A percentile compares a stretch with the other conserved stretches of the same genome.
Evolutionary conservation across 2,888 invertebrate species (phyloP).

Genomic region (Caenorhabditis sp.): DNA sequence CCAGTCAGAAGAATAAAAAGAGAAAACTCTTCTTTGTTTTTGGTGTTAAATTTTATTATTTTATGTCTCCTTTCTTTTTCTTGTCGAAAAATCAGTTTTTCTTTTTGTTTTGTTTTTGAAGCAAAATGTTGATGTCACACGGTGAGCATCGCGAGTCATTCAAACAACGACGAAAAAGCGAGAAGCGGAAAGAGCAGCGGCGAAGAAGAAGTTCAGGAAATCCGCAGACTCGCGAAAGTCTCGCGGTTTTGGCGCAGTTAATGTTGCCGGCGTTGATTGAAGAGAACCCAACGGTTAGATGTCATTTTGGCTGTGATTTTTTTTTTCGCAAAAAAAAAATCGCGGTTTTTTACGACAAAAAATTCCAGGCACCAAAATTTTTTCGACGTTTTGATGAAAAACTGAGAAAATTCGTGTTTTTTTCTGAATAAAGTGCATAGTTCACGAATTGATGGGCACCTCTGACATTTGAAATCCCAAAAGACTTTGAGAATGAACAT

Average conservation of each 20-base stretch:
- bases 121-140: constrained; percentile 28
- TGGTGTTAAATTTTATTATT: not conserved
- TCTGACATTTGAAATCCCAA: not conserved
- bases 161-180: constrained; percentile 23
- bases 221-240: constrained; percentile 40
- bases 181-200: constrained; percentile 8
- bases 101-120: constrained; percentile 4
- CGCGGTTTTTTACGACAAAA: too few relatives aligned
- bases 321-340: too few relatives aligned
- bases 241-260: constrained; percentile 43
- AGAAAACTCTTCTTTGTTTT: constrained; percentile 7
- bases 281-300: constrained; percentile 10
- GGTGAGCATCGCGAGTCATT: constrained; percentile 32
- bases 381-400: too few relatives aligned
- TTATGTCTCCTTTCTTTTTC: not conserved
- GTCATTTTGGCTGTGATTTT: not conserved
- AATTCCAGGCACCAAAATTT: too few relatives aligned
- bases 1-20: not conserved
- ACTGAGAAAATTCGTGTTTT: too few relatives aligned
- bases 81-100: not conserved
- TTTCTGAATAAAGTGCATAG: too few relatives aligned
- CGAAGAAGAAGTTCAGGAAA: constrained; percentile 11
- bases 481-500: too few relatives aligned
- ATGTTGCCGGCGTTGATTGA: constrained; percentile 52
- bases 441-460: too few relatives aligned